A percentile compares a stretch with the other conserved stretches of the same genome.
Evolutionary conservation across 92 coral and sea anemone species (phyloP).

Genomic region (Metridium senile): DNA sequence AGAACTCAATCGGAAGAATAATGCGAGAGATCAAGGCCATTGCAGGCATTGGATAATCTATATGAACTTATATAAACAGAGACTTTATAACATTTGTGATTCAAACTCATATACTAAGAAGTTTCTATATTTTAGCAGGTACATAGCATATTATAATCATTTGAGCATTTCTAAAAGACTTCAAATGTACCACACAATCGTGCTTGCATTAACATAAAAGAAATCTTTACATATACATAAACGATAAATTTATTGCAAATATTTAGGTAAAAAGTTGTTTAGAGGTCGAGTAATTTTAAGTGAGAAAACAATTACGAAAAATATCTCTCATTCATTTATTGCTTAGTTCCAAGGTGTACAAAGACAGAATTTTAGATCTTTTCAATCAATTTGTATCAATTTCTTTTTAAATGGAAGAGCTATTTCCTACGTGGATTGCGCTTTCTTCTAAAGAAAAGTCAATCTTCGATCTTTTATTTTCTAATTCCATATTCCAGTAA

Average conservation of each 20-base stretch:
- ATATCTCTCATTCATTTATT: background rate
- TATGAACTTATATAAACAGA: constrained; percentile 1
- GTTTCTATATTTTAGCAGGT: constrained; percentile 24
- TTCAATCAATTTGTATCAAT: constrained; percentile 7
- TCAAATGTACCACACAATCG: constrained; percentile 12
- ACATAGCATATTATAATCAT: constrained; percentile 2
- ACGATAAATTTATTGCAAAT: background rate
- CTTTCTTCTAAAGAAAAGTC: background rate
- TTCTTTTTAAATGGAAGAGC: background rate
- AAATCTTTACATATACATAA: constrained; percentile 6
- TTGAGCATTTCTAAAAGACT: background rate
- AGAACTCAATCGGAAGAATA: constrained; percentile 96
- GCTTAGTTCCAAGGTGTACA: constrained; percentile 2
- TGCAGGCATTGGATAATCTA: constrained; percentile 90
- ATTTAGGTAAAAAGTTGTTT: background rate
- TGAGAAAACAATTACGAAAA: background rate
- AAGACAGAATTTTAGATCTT: background rate
- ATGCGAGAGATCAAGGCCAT: constrained; percentile 99
- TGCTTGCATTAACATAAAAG: background rate
- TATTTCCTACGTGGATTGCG: constrained; percentile 24
- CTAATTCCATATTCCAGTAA: constrained; percentile 9
- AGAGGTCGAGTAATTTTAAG: constrained; percentile 4
- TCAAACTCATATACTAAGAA: constrained; percentile 15
- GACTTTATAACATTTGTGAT: constrained; percentile 15
- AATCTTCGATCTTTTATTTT: background rate